These are phyloP conservation scores for Palloptera scutellata DNA, from an alignment of 2,888 invertebrate species.

Conservation along the genomic window DNA sequence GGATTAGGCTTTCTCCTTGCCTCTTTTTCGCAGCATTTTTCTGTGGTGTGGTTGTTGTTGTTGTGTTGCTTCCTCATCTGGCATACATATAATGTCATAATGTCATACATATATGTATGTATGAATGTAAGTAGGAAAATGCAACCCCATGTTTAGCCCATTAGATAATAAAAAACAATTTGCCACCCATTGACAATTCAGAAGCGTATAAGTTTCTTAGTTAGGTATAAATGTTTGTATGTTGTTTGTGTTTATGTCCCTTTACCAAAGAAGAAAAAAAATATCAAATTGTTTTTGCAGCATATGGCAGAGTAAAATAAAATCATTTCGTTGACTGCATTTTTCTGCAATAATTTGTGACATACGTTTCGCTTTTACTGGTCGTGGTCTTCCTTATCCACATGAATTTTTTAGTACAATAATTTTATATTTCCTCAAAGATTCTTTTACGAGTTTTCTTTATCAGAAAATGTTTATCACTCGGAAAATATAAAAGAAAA, in stretches of 20 bases:
- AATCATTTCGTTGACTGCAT: slow-evolving; percentile 58
- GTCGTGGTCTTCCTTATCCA: too few relatives aligned
- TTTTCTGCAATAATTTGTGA: slow-evolving; percentile 13
- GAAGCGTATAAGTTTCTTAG: slow-evolving; percentile 44
- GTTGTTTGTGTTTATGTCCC: slow-evolving; percentile 14
- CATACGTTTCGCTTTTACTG: background rate
- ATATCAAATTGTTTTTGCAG: slow-evolving; percentile 40
- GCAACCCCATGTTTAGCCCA: slow-evolving; percentile 25
- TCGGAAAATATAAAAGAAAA: too few relatives aligned
- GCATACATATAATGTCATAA: too few relatives aligned
- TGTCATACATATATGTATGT: background rate
- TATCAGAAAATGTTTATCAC: too few relatives aligned
- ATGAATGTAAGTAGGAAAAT: slow-evolving; percentile 9
- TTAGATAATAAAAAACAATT: slow-evolving; percentile 60
- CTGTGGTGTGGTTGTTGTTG: background rate
- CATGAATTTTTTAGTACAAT: too few relatives aligned
- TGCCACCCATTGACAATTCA: slow-evolving; percentile 59
- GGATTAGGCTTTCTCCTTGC: slow-evolving; percentile 39
- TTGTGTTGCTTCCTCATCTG: too few relatives aligned
- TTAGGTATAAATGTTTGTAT: background rate
- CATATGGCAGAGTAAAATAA: slow-evolving; percentile 59
- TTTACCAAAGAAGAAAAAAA: slow-evolving; percentile 10
- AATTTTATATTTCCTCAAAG: too few relatives aligned
- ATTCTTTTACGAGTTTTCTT: too few relatives aligned
- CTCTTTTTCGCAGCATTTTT: slow-evolving; percentile 10